Conservation (phyloP, 2,797 vertebrate genomes). For the Oreochromis mossambicus region DNA sequence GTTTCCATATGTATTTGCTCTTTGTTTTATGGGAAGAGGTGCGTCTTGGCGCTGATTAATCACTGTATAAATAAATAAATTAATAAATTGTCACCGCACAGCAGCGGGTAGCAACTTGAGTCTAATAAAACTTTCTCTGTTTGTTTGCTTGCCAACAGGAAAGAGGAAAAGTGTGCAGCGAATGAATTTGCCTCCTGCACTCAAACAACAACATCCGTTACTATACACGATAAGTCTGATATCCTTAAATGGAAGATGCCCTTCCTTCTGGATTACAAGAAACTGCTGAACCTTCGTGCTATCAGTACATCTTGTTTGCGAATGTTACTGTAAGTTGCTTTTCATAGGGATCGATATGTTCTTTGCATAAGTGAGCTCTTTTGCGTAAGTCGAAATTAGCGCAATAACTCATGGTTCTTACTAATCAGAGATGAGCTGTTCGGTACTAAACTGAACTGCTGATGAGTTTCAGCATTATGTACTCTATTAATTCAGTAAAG, state of each 20-base stretch:
- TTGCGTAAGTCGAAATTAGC: not conserved
- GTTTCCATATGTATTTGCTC: not conserved
- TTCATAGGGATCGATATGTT: not conserved
- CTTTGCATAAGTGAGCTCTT: not conserved
- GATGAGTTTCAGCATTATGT: not conserved
- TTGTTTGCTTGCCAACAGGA: not conserved
- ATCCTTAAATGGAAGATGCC: not conserved
- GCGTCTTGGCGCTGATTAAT: not conserved
- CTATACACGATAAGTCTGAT: not conserved
- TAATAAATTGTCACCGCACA: not conserved
- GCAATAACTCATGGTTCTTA: not conserved
- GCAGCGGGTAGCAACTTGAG: not conserved
- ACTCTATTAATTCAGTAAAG: not conserved
- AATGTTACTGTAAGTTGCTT: not conserved
- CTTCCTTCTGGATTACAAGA: not conserved
- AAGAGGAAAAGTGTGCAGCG: not conserved
- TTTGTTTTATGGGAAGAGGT: not conserved
- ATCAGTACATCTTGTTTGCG: not conserved
- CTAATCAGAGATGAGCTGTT: not conserved
- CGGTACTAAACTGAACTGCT: not conserved
- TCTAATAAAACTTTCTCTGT: not conserved
- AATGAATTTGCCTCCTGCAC: not conserved
- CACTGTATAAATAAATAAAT: not conserved
- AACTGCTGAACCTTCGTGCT: fast-evolving
- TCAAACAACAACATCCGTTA: not conserved